Percentiles rank a stretch among this genome's conserved stretches.
phyloP scores from a whole-genome alignment of 2,113 vertebrate species.

The Thamnaconus septentrionalis region DNA sequence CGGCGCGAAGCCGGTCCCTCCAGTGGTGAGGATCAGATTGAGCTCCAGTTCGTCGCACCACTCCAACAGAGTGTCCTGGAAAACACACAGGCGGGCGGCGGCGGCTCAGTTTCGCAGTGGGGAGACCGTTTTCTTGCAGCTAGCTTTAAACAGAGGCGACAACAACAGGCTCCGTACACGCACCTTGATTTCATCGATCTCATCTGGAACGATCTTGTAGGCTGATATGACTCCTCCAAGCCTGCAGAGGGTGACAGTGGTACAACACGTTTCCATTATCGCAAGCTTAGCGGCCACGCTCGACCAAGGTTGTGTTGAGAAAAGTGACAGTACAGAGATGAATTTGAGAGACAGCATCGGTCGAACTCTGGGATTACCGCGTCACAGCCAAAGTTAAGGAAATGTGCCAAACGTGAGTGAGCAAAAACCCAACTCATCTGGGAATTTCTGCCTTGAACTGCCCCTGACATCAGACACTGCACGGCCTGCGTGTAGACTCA shows the following conservation, averaged over 20 bases:
- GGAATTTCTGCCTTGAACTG: too few relatives aligned
- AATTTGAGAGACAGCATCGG: too few relatives aligned
- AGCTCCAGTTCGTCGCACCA: conserved; percentile 99
- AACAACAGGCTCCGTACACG: conserved; percentile 18
- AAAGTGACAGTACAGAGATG: too few relatives aligned
- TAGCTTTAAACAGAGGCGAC: too few relatives aligned
- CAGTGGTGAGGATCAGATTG: conserved; percentile 97
- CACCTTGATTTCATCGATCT: conserved; percentile 99
- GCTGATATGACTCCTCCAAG: conserved; percentile 94
- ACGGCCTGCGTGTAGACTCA: conserved; percentile 75
- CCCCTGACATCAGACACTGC: background rate
- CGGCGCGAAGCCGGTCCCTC: conserved; percentile 97
- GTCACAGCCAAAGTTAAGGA: too few relatives aligned
- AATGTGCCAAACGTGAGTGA: too few relatives aligned
- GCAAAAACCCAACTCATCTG: too few relatives aligned
- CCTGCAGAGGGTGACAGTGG: conserved; percentile 75
- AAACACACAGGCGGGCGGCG: conserved; percentile 43
- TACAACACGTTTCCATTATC: background rate
- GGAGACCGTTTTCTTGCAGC: too few relatives aligned
- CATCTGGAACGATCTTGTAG: conserved; percentile 98
- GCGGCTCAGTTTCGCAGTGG: too few relatives aligned
- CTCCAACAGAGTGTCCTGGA: conserved; percentile 93
- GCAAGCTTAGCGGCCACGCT: background rate
- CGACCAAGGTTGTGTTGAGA: background rate
- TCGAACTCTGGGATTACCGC: too few relatives aligned